Base-by-base conservation (phyloP, 2,797 vertebrate genomes). In the Agapornis canus region DNA sequence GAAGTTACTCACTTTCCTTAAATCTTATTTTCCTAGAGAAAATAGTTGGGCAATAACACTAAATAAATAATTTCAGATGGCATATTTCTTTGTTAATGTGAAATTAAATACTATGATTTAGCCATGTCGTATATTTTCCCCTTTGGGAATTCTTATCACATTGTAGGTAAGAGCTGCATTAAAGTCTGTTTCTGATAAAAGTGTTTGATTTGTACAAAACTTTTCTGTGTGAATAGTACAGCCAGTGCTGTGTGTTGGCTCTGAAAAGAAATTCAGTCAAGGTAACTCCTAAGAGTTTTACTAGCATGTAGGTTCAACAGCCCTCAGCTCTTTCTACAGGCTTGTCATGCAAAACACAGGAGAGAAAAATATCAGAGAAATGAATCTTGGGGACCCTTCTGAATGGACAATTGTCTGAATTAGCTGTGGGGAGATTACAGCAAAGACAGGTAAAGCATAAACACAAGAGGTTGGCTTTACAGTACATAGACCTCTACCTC, bases 371-470 rank as follows among this genome's bases (percentile, higher is more conserved):
- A 29, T 42, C 60, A 63, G 54, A 82, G 26, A 83, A 52, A 37
- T 57, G 13, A 3, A 54, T 77, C 29, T 85, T 2, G 2, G 1
- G 15, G n/a, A n/a, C 21, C 5, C 47, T 66, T 71, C 48, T 77
- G 21, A 61, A 77, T 60, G 23, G 3, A 57, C 18, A 45, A 2
- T 22, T 65, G 20, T 54, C 22, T 6, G 3, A 51, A 68, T 56
- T 87, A 47, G 14, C 48, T 0, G 0, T 3, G 4, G 12, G 2
- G 4, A 48, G 52, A 43, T 68, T 3, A 2, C 40, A 82, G 40
- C 40, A 40, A 66, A 70, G 65, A 59, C 1, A n/a, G 26, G 29
- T 75, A 43, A 73, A 70, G 29, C 6, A 18, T 65, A 56, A 56
- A 69, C 40, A 64, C 5, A 70, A 31, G 16, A 81, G 20, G 3